Base-by-base conservation (phyloP, 2,113 vertebrate species). In the Larimichthys crocea region DNA sequence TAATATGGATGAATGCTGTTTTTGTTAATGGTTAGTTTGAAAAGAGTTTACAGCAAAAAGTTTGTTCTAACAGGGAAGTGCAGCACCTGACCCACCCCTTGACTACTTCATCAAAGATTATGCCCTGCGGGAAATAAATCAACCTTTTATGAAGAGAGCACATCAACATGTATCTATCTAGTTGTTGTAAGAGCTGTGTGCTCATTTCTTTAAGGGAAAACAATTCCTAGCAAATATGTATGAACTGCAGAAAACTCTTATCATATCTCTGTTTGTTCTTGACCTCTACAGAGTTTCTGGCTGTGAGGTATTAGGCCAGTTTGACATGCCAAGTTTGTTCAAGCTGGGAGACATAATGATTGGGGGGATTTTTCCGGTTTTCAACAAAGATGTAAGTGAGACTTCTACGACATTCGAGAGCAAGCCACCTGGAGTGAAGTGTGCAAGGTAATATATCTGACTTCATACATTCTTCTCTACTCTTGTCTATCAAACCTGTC, bases 291-390 rank as follows among this genome's bases (percentile, higher is more conserved):
- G 55, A 64, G 82, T 55, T 9, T 82, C 57, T 74, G 73, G 80
- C 60, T 96, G 95, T 80, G 88, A 90, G n/a, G 42, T 89, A 3
- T 68, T 91, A 0, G 79, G 82, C 19, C 88, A 59, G 19, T 94
- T 95, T 73, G 49, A 88, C 31, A 91, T 94, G 90, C 85, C 82
- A 29, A 84, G 89, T 75, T 87, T 94, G 75, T 92, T 86, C 52
- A 91, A 92, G 69, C 57, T 79, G 57, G 95, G 95, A 20, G 93
- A 95, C n/a, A 88, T 96, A 44, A 93, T 94, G 92, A 93, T 95
- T 0, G 95, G 94, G 12, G 95, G 95, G 2, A 94, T 96, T 88
- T 96, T 95, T 57, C 95, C 94, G 0, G 71, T 96, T 82, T 95
- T 89, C 46, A 95, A 94, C 82, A 95, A 95, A 89, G 92, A 95